Conservation (phyloP, 2,797 vertebrate species). For the Parauchenoglanis punctatus region DNA sequence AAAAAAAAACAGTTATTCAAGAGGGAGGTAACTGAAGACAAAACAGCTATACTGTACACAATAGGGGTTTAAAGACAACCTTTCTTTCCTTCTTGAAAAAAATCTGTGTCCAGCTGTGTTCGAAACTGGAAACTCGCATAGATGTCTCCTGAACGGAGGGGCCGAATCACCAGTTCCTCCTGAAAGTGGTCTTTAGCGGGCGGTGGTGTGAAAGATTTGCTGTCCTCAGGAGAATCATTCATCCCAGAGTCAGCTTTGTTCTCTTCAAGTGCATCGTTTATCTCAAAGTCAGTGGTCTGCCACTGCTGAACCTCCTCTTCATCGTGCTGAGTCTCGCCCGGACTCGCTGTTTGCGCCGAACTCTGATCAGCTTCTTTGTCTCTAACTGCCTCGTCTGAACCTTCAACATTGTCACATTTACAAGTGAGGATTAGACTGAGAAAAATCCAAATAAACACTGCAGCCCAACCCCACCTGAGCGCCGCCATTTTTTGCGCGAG, state of each 20-base stretch:
- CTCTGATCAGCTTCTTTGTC: background rate
- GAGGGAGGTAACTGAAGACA: background rate
- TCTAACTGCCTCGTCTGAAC: background rate
- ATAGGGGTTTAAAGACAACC: conserved; percentile 63
- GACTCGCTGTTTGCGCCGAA: background rate
- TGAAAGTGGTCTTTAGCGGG: conserved; percentile 77
- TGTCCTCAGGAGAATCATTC: background rate
- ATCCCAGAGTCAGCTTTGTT: background rate
- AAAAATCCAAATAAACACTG: conserved; percentile 54
- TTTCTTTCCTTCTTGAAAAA: conserved; percentile 73
- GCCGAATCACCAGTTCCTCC: conserved; percentile 90
- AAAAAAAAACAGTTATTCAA: background rate
- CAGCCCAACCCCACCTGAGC: background rate
- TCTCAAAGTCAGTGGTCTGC: conserved; percentile 60
- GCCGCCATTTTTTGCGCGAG: conserved; percentile 66
- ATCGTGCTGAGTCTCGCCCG: background rate
- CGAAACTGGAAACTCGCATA: conserved; percentile 94
- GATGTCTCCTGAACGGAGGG: conserved; percentile 85
- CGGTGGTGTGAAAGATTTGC: background rate
- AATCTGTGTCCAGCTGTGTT: conserved; percentile 86
- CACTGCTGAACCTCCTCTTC: conserved; percentile 48
- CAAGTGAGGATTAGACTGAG: conserved; percentile 15
- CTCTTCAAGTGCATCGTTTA: background rate
- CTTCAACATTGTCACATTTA: conserved; percentile 20
- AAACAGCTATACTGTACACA: background rate